Evolutionary conservation across 2,113 vertebrate genomes (phyloP).

Genomic region (Coptodon bakossiorum): DNA sequence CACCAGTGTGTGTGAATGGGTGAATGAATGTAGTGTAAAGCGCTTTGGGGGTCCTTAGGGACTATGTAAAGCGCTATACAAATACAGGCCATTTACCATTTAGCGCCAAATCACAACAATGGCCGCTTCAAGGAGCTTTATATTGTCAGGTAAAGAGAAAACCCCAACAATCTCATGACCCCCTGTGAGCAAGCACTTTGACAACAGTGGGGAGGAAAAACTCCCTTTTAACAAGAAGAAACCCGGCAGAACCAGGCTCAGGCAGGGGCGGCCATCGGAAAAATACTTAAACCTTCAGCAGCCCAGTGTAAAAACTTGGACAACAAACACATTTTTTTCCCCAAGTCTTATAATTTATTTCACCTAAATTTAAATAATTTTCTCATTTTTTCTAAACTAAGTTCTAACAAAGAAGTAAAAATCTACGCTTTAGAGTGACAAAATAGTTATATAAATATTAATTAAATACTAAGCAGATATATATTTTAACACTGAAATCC

Average conservation of each 20-base stretch:
- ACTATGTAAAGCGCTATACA: too few species aligned
- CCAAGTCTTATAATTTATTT: slow-evolving; percentile 42
- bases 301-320: neutral
- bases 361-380: slow-evolving; percentile 33
- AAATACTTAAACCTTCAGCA: neutral
- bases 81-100: too few species aligned
- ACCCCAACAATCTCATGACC: neutral
- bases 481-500: slow-evolving; percentile 26
- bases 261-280: neutral
- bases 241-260: neutral
- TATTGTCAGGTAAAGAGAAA: neutral
- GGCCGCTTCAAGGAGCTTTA: neutral
- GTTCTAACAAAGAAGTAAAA: slow-evolving; percentile 59
- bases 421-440: slow-evolving; percentile 52
- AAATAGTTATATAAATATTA: slow-evolving; percentile 66
- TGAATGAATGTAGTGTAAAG: too few species aligned
- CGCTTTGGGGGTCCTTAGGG: too few species aligned
- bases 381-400: slow-evolving; percentile 38
- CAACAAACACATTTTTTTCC: neutral
- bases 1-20: too few species aligned
- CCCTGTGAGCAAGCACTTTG: neutral
- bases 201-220: neutral
- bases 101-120: neutral
- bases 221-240: neutral
- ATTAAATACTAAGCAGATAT: slow-evolving; percentile 45